Evolutionary conservation across 1,140 invertebrate genomes (phyloP).

Genomic region (Drosophila lacteicornis): DNA sequence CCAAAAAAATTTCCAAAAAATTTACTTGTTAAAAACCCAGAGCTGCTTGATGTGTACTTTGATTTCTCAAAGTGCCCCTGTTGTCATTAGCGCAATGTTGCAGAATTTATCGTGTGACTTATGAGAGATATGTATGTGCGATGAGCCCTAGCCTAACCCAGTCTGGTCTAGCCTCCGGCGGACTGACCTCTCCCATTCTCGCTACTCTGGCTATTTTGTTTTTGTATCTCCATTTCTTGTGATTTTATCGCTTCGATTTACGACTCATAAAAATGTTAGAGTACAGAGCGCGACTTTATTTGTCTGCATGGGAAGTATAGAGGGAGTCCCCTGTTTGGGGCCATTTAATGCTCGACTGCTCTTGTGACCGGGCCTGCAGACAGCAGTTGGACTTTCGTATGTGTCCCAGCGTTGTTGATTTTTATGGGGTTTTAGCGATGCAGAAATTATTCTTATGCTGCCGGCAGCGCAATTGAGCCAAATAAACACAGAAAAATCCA

Average conservation of each 20-base stretch:
- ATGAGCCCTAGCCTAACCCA: slow-evolving; percentile 29
- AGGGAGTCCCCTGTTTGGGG: slow-evolving; percentile 20
- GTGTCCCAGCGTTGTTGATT: slow-evolving; percentile 54
- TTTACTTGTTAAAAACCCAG: too few species aligned
- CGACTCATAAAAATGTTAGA: slow-evolving; percentile 81
- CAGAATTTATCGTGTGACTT: slow-evolving; percentile 81
- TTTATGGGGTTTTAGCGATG: slow-evolving; percentile 77
- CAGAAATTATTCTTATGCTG: slow-evolving; percentile 70
- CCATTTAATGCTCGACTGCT: slow-evolving; percentile 73
- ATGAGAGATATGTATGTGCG: slow-evolving; percentile 44
- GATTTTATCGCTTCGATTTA: slow-evolving; percentile 84
- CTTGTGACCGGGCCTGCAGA: slow-evolving; percentile 56
- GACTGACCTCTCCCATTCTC: slow-evolving; percentile 35
- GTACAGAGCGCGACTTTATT: slow-evolving; percentile 59
- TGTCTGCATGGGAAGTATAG: slow-evolving; percentile 37
- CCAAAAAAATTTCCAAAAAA: too few species aligned
- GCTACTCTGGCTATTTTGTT: slow-evolving; percentile 50
- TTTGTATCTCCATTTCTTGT: slow-evolving; percentile 61
- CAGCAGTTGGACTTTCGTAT: slow-evolving; percentile 31
- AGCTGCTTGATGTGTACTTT: too few species aligned
- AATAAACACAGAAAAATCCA: slow-evolving; percentile 57
- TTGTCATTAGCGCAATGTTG: slow-evolving; percentile 82
- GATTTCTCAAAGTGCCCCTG: slow-evolving; percentile 17
- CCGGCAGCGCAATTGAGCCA: slow-evolving; percentile 50
- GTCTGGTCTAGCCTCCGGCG: slow-evolving; percentile 15